These are phyloP conservation scores for Podotricha telesiphe DNA, from an alignment of 2,888 invertebrate genomes.

Conservation along the genomic window DNA sequence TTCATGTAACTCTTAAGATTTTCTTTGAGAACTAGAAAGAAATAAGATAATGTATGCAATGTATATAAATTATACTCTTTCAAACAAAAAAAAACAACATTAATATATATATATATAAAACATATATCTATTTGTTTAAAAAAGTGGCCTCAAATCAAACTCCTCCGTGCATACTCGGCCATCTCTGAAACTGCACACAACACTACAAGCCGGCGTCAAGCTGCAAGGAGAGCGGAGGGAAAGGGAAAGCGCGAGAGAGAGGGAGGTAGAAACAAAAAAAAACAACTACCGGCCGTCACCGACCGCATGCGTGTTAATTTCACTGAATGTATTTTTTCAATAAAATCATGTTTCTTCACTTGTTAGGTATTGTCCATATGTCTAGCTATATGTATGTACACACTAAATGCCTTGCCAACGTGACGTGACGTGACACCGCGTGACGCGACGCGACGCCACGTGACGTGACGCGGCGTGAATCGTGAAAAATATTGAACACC, in stretches of 20 bases:
- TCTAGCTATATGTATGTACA: slow-evolving; percentile 80
- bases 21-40: too few relatives aligned
- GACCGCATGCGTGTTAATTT: slow-evolving; percentile 73
- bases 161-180: background rate
- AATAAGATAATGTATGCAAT: too few relatives aligned
- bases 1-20: too few relatives aligned
- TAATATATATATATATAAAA: too few relatives aligned
- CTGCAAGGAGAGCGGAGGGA: slow-evolving; percentile 48
- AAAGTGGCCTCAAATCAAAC: background rate
- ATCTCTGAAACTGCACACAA: slow-evolving; percentile 47
- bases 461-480: slow-evolving; percentile 58
- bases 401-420: slow-evolving; percentile 66
- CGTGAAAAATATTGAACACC: slow-evolving; percentile 79
- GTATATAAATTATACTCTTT: too few relatives aligned
- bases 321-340: slow-evolving; percentile 80
- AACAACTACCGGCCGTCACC: slow-evolving; percentile 44
- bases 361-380: slow-evolving; percentile 84
- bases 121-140: too few relatives aligned
- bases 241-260: slow-evolving; percentile 53
- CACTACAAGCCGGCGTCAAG: slow-evolving; percentile 64
- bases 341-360: slow-evolving; percentile 79
- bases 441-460: slow-evolving; percentile 57
- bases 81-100: too few relatives aligned
- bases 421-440: slow-evolving; percentile 58
- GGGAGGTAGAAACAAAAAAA: slow-evolving; percentile 64